These are phyloP conservation scores for Sitodiplosis mosellana DNA, from an alignment of 1,140 invertebrate species.

Conservation along the genomic window DNA sequence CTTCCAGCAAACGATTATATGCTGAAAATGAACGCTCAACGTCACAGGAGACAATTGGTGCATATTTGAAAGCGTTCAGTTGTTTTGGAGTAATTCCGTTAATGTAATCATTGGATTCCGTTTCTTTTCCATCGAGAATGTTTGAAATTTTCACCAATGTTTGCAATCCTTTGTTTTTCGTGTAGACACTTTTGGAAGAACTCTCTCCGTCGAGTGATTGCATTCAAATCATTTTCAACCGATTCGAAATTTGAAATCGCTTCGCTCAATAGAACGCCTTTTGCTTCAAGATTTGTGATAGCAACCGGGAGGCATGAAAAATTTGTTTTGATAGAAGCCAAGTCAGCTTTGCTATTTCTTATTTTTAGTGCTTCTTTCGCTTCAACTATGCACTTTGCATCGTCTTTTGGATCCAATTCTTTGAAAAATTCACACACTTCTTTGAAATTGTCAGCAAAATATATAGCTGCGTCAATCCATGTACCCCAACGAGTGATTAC, in stretches of 20 bases:
- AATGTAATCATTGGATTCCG: neutral
- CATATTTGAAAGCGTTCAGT: neutral
- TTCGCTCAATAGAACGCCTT: neutral
- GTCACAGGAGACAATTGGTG: neutral
- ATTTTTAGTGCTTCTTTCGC: neutral
- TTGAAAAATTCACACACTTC: slow-evolving; percentile 5
- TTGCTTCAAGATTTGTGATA: neutral
- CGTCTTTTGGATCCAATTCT: neutral
- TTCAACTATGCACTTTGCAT: neutral
- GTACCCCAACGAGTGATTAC: slow-evolving; percentile 24
- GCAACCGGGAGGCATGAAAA: neutral
- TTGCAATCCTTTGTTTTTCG: too few relatives aligned
- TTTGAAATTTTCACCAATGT: too few relatives aligned
- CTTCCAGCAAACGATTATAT: neutral
- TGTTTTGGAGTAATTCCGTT: neutral
- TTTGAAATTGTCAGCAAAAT: slow-evolving; percentile 16
- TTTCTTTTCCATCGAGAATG: too few relatives aligned
- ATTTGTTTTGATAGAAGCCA: neutral
- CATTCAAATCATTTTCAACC: neutral
- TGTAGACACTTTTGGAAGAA: neutral
- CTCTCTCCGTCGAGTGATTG: neutral
- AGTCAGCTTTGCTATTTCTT: neutral
- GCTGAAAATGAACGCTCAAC: neutral
- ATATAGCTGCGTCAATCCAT: slow-evolving; percentile 19
- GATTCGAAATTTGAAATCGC: neutral